phyloP scores from a whole-genome alignment of 2,888 invertebrate genomes.

The Drosophila peninsularis region DNA sequence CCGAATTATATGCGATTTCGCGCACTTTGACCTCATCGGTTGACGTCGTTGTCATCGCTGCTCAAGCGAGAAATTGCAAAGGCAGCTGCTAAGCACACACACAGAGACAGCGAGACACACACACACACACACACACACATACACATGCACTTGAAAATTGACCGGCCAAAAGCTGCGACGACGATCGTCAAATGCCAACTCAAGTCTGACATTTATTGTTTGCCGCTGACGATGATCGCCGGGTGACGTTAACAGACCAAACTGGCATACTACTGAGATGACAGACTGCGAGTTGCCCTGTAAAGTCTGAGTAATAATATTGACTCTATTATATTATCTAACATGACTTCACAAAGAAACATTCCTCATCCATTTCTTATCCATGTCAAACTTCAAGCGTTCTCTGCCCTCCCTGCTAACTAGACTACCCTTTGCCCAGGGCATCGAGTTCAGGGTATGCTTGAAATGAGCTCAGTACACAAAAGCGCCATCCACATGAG shows the following conservation, averaged over 20 bases:
- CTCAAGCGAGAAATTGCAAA: constrained; percentile 74
- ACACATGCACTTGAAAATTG: constrained; percentile 58
- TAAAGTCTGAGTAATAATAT: no score
- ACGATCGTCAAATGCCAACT: constrained; percentile 66
- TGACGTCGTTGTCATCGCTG: constrained; percentile 52
- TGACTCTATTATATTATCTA: no score
- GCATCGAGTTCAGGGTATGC: constrained; percentile 21
- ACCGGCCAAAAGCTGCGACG: constrained; percentile 60
- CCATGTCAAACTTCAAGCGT: no score
- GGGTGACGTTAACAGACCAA: constrained; percentile 45
- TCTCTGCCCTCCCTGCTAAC: no score
- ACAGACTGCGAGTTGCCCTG: constrained; percentile 19
- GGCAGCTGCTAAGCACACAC: constrained; percentile 54
- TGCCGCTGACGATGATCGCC: constrained; percentile 41
- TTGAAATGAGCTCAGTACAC: constrained; percentile 20
- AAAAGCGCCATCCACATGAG: constrained; percentile 15
- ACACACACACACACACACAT: constrained; percentile 2
- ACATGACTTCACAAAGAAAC: no score
- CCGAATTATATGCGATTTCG: constrained; percentile 67
- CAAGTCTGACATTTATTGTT: constrained; percentile 65
- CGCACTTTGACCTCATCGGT: constrained; percentile 63
- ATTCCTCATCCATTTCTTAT: no score
- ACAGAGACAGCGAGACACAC: constrained; percentile 9
- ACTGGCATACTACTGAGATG: not conserved
- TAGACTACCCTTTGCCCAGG: not conserved